Percentiles rank a stretch among this genome's conserved stretches.
Evolutionary conservation across 2,797 vertebrate species (phyloP).

Genomic region (Staurois parvus): DNA sequence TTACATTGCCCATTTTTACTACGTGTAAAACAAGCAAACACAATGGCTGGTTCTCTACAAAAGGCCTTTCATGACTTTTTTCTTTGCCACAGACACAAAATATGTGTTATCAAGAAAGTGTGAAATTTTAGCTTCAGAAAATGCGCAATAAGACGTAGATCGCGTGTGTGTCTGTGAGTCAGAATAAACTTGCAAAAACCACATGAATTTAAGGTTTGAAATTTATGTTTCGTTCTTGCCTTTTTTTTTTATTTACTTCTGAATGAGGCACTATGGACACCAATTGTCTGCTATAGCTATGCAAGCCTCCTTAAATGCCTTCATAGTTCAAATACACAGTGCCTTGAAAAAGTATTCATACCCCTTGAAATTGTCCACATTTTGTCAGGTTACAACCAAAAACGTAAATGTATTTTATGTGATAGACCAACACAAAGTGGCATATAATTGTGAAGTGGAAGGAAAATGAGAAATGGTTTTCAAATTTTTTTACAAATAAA

Average conservation of each 20-base stretch:
- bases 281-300: too few relatives aligned
- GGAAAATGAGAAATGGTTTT: too few relatives aligned
- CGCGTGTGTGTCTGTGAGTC: conserved; percentile 63
- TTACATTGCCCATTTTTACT: not conserved
- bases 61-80: conserved; percentile 29
- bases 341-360: too few relatives aligned
- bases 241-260: not conserved
- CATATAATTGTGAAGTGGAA: too few relatives aligned
- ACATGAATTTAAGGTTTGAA: conserved; percentile 10
- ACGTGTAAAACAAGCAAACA: conserved; percentile 1
- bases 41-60: conserved; percentile 40
- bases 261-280: too few relatives aligned
- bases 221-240: not conserved
- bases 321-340: too few relatives aligned
- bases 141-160: conserved; percentile 53
- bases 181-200: conserved; percentile 34
- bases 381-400: too few relatives aligned
- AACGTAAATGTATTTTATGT: too few relatives aligned
- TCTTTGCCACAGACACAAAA: not conserved
- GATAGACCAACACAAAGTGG: too few relatives aligned
- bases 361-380: too few relatives aligned
- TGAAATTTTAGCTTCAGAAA: conserved; percentile 62
- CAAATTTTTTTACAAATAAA: too few relatives aligned
- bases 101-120: conserved; percentile 38
- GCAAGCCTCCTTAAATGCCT: not conserved